These are phyloP conservation scores for Cyclina sinensis DNA, from an alignment of 1,140 invertebrate species.

Conservation along the genomic window DNA sequence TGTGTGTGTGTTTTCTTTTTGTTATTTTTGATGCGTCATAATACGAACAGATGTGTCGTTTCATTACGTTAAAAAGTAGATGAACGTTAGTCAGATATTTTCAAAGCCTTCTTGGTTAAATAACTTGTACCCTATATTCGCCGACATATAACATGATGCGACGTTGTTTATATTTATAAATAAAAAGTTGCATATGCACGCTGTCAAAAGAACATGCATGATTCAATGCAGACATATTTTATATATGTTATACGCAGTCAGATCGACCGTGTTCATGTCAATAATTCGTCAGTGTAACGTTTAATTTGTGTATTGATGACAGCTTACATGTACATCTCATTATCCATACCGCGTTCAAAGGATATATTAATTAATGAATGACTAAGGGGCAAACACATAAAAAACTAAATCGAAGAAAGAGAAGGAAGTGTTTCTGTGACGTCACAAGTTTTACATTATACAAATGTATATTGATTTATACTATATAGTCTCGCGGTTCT, in stretches of 20 bases:
- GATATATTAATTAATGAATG: not conserved
- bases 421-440: constrained; percentile 3
- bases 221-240: not conserved
- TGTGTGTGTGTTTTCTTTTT: too few species aligned
- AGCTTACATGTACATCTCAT: constrained; percentile 11
- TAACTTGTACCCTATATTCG: too few species aligned
- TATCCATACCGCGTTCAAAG: constrained; percentile 4
- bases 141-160: too few species aligned
- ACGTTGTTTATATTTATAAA: too few species aligned
- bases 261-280: not conserved
- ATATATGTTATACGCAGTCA: not conserved
- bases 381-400: constrained; percentile 4
- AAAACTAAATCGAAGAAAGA: not conserved
- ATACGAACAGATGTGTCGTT: too few species aligned
- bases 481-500: too few species aligned
- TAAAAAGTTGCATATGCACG: too few species aligned
- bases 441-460: not conserved
- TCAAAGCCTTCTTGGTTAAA: too few species aligned
- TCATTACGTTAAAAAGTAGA: too few species aligned
- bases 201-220: not conserved
- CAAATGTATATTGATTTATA: too few species aligned
- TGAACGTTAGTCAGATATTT: too few species aligned
- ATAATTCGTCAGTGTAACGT: not conserved
- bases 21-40: too few species aligned
- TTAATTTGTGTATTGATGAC: constrained; percentile 11